Base-by-base conservation (phyloP, 1,140 invertebrate genomes). In the Neodiprion lecontei region DNA sequence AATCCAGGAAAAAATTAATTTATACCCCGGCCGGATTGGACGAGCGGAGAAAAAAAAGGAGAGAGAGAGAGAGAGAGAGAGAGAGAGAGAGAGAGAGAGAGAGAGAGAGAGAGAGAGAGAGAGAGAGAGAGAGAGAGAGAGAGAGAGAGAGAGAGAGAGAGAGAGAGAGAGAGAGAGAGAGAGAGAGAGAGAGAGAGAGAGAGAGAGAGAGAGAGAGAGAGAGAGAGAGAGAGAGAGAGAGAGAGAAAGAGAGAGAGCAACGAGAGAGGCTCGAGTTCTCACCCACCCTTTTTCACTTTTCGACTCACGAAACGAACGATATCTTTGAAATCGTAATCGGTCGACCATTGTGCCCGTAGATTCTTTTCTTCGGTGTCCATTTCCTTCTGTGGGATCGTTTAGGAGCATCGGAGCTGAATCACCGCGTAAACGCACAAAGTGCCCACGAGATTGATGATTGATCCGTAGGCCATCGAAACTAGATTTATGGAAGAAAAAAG, bases 51-150 rank as follows among this genome's bases (percentile, higher is more conserved):
- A n/a, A 11, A 21, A 47, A 28, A 67, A 14, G 65, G 14, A 17
- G 48, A 66, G 49, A 47, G 65, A 61, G 21, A 7, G 17, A 17
- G 17, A 17, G 14, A 17, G 48, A 66, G 49, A 47, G 65, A 61
- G 21, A 7, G 68, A 48, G 40, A 47, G 68, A 73, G 65, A 74
- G 74, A 75, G 72, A 72, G 69, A 78, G 71, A 69, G 10, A 48
- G 48, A 14, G 48, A 61, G 12, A 53, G 53, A 23, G 72, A 48
- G 71, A n/a, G 17, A 17, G 17, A 17, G 14, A 17, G 48, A 66
- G 49, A 47, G 65, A 61, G 21, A 7, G 68, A 48, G 40, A 47
- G 68, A 73, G 65, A 74, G 74, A 75, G 72, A 72, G 69, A 78
- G 71, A 69, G 10, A 48, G 48, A 14, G 48, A 61, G 12, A 53